phyloP scores from a whole-genome alignment of 2,888 invertebrate genomes.

The Platycheirus rosarum region DNA sequence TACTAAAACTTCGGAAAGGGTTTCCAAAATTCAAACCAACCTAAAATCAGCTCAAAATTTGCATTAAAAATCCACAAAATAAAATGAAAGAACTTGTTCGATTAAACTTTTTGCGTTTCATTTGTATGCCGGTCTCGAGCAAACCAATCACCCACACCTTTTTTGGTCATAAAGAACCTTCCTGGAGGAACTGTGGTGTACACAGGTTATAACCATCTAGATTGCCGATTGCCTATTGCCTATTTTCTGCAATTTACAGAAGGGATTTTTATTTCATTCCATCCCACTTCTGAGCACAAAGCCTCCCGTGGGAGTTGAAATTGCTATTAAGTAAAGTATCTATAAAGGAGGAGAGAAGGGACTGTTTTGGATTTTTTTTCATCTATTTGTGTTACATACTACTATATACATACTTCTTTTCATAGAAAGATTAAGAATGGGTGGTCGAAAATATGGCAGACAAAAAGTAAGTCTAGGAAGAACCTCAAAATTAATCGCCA shows the following conservation, averaged over 20 bases:
- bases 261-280: slow-evolving; percentile 6
- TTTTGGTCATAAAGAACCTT: neutral
- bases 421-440: neutral
- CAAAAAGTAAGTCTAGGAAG: neutral
- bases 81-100: neutral
- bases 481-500: slow-evolving; percentile 27
- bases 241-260: slow-evolving; percentile 1
- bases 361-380: slow-evolving; percentile 5
- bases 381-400: slow-evolving; percentile 10
- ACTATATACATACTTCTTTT: neutral
- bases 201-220: slow-evolving; percentile 6
- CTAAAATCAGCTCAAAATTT: neutral
- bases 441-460: slow-evolving; percentile 2
- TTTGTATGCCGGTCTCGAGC: neutral
- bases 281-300: slow-evolving; percentile 9
- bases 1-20: too few species aligned
- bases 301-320: slow-evolving; percentile 16
- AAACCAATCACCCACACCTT: slow-evolving; percentile 28
- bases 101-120: neutral
- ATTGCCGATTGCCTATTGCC: slow-evolving; percentile 19
- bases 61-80: neutral
- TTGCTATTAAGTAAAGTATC: slow-evolving; percentile 2
- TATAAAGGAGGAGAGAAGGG: neutral
- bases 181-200: neutral
- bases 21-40: too few species aligned